Evolutionary conservation across 2,797 vertebrate species (phyloP).

Genomic region (Coracias cyanogaster): DNA sequence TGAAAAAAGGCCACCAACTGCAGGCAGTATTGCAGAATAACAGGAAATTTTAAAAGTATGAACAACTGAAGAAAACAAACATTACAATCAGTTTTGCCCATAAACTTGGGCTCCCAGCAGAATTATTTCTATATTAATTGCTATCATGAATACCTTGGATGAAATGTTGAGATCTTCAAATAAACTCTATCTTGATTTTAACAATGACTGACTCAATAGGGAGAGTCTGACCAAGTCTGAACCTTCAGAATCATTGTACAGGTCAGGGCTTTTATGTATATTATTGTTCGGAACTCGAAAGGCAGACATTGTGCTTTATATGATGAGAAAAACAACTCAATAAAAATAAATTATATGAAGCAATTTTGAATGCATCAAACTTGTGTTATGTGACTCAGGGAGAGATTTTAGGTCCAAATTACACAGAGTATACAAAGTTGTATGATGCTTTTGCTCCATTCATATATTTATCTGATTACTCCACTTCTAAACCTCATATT

Average conservation of each 20-base stretch:
- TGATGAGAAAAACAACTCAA: fast-evolving
- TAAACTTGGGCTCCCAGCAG: background rate
- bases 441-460: background rate
- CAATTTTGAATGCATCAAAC: background rate
- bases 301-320: background rate
- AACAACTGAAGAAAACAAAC: background rate
- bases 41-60: background rate
- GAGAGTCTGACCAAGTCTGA: background rate
- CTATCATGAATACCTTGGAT: background rate
- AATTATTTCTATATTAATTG: background rate
- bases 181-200: background rate
- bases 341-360: background rate
- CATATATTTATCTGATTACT: background rate
- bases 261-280: background rate
- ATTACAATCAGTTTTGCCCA: background rate
- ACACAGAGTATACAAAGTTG: background rate
- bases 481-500: background rate
- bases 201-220: background rate
- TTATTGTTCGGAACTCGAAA: background rate
- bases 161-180: background rate
- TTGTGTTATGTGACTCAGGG: background rate
- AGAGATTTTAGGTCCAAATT: background rate
- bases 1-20: background rate
- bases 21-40: background rate
- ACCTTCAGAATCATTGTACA: background rate